Evolutionary conservation across 2,888 invertebrate species (phyloP).

Genomic region (Mythimna pallens): DNA sequence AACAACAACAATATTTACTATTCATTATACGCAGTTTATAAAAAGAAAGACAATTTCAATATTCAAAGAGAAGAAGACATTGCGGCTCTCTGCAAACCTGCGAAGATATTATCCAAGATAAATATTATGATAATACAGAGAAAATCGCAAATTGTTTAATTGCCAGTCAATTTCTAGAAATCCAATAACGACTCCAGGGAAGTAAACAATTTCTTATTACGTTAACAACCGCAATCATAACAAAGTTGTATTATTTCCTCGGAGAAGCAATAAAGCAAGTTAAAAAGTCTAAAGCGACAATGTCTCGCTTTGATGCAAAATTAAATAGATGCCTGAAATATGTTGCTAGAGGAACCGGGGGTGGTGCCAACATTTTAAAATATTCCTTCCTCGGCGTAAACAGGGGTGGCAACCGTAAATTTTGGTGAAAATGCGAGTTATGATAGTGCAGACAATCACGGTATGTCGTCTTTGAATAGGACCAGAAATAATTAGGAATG

Average conservation of each 20-base stretch:
- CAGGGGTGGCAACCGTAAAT: constrained; percentile 48
- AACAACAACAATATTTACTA: no score
- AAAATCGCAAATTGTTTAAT: constrained; percentile 20
- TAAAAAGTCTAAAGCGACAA: constrained; percentile 56
- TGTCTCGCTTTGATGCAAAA: constrained; percentile 57
- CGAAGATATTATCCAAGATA: neutral
- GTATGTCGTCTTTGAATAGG: neutral
- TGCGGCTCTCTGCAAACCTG: neutral
- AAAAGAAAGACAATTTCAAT: neutral
- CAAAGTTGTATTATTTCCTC: constrained; percentile 50
- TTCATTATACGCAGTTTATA: no score
- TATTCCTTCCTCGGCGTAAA: constrained; percentile 47
- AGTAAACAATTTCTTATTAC: constrained; percentile 47
- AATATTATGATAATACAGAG: neutral
- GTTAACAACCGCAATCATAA: constrained; percentile 43
- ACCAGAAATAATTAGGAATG: no score
- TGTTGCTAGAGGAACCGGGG: constrained; percentile 46
- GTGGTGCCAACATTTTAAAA: constrained; percentile 61
- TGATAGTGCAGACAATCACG: neutral
- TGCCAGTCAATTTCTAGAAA: constrained; percentile 18
- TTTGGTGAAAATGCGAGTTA: constrained; percentile 16
- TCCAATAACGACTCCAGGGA: constrained; percentile 23
- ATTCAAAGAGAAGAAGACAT: neutral
- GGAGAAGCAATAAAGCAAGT: constrained; percentile 57
- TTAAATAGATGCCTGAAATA: constrained; percentile 65